Evolutionary conservation across 2,888 invertebrate species (phyloP).

Genomic region (Zhuqinia jingwanae): DNA sequence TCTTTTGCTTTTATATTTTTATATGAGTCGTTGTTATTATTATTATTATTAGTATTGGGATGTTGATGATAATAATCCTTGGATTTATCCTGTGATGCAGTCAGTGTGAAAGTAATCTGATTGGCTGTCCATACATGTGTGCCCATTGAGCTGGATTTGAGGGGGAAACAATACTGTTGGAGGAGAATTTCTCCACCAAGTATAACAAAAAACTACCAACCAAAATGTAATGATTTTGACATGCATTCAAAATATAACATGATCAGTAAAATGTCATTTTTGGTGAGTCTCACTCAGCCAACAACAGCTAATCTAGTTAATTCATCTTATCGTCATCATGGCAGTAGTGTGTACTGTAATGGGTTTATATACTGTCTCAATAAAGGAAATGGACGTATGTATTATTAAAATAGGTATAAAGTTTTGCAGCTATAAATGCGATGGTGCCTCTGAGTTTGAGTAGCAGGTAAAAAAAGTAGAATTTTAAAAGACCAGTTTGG

Average conservation of each 20-base stretch:
- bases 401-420: no score
- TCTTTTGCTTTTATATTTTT: not conserved
- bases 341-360: not conserved
- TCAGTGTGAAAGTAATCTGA: constrained; percentile 37
- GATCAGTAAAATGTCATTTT: not conserved
- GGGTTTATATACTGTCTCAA: no score
- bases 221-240: no score
- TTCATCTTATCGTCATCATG: not conserved
- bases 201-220: no score
- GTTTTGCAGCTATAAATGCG: no score
- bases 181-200: no score
- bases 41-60: no score
- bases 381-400: not conserved
- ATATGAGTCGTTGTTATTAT: not conserved
- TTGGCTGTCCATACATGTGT: constrained; percentile 12
- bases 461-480: no score
- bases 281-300: not conserved
- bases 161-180: not conserved
- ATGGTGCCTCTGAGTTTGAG: no score
- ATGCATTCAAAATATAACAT: not conserved
- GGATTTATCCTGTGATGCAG: not conserved
- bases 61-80: not conserved
- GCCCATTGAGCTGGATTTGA: not conserved
- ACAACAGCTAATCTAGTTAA: not conserved
- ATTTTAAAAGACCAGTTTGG: no score